Evolutionary conservation across 2,888 invertebrate species (phyloP).

Genomic region (Harmothoe impar): DNA sequence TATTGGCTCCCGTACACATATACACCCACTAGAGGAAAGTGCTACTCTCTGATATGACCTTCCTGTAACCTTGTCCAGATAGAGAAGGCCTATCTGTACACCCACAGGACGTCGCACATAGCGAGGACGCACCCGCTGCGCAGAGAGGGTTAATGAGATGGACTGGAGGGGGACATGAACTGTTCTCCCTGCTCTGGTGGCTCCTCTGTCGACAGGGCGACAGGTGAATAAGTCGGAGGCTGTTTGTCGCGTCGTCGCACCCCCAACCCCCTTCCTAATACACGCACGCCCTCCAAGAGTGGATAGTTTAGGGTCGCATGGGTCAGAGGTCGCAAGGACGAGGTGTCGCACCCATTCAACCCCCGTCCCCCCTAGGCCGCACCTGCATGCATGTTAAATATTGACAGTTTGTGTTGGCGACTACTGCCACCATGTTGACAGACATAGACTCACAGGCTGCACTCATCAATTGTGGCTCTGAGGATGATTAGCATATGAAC

Average conservation of each 20-base stretch:
- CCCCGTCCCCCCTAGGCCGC: background rate
- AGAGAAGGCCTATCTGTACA: background rate
- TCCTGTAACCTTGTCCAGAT: too few species aligned
- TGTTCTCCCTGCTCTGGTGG: conserved; percentile 34
- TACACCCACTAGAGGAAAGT: too few species aligned
- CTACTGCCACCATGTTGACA: background rate
- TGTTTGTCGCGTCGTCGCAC: background rate
- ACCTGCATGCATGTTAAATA: conserved; percentile 1
- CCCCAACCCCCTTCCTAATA: background rate
- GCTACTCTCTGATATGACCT: too few species aligned
- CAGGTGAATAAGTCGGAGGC: conserved; percentile 30
- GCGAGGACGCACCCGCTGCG: conserved; percentile 2
- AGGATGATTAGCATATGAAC: too few species aligned
- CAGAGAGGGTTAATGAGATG: conserved; percentile 27
- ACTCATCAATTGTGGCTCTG: too few species aligned
- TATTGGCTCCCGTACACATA: too few species aligned
- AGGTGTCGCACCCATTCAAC: conserved; percentile 42
- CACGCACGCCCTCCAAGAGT: background rate
- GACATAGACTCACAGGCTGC: background rate
- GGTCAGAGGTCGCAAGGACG: conserved; percentile 9
- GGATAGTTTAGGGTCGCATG: conserved; percentile 33
- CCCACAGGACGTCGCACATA: background rate
- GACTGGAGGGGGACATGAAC: background rate
- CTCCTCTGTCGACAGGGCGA: conserved; percentile 5
- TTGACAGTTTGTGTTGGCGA: conserved; percentile 16